Percentiles rank a stretch among this genome's conserved stretches.
Evolutionary conservation across 2,888 invertebrate genomes (phyloP).

Genomic region (Lamellibrachia satsuma): DNA sequence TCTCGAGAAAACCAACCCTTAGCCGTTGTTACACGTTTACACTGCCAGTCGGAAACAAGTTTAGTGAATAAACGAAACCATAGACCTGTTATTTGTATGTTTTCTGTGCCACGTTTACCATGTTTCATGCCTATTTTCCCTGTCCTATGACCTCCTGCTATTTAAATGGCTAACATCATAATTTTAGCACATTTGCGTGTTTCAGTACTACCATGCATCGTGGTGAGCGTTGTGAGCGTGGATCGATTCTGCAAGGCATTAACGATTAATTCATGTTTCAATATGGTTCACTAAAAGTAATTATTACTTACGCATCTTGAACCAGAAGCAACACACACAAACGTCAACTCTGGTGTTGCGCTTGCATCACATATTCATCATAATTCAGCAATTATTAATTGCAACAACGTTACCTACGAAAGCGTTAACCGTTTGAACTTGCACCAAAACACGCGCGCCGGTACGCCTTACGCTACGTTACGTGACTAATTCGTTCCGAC

Average conservation of each 20-base stretch:
- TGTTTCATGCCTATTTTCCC: neutral
- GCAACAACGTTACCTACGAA: neutral
- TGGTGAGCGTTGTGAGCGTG: neutral
- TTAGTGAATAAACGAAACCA: too few relatives aligned
- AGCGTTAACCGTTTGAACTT: conserved; percentile 17
- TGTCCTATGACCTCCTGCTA: neutral
- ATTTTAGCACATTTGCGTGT: neutral
- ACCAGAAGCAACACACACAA: neutral
- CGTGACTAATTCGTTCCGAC: neutral
- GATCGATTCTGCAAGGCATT: neutral
- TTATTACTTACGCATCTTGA: neutral
- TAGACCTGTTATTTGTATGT: too few relatives aligned
- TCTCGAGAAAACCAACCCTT: too few relatives aligned
- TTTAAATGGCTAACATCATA: too few relatives aligned
- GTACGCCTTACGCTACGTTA: conserved; percentile 2
- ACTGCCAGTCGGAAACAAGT: too few relatives aligned
- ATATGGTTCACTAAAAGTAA: neutral
- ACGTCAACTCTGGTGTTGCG: neutral
- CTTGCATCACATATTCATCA: neutral
- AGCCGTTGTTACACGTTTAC: too few relatives aligned
- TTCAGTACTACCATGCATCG: neutral
- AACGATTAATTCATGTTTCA: neutral
- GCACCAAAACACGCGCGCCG: conserved; percentile 17
- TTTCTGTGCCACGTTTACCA: neutral
- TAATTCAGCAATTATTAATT: neutral